A percentile compares a stretch with the other conserved stretches of the same genome.
Evolutionary conservation across 2,113 vertebrate genomes (phyloP).

Genomic region (Casuarius casuarius): DNA sequence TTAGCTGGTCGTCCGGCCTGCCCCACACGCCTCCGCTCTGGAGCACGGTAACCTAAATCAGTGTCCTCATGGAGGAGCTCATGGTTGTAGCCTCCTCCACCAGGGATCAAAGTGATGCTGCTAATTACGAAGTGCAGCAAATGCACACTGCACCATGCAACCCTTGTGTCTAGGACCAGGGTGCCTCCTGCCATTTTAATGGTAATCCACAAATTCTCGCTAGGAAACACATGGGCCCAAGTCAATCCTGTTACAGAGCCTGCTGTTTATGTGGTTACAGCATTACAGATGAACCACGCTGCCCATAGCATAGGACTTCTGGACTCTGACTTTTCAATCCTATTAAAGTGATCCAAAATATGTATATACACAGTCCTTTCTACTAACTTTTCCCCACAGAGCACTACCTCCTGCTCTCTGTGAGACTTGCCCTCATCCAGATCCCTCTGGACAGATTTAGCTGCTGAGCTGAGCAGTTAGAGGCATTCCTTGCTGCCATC

Average conservation of each 20-base stretch:
- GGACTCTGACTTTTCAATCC: neutral
- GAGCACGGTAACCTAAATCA: neutral
- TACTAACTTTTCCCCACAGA: neutral
- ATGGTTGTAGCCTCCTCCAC: neutral
- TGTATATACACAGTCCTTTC: neutral
- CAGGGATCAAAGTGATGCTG: neutral
- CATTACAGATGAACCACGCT: neutral
- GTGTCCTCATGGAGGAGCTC: neutral
- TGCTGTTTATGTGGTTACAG: no score
- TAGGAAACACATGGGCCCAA: no score
- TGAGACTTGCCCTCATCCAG: neutral
- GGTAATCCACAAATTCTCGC: no score
- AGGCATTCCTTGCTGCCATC: neutral
- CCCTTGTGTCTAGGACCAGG: neutral
- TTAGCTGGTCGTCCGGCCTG: neutral
- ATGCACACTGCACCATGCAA: neutral
- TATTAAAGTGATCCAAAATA: no score
- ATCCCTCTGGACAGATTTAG: neutral
- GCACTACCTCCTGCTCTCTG: neutral
- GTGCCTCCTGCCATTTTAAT: no score
- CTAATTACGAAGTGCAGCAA: neutral
- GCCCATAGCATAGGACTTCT: neutral
- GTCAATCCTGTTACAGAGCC: no score
- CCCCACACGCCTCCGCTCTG: neutral
- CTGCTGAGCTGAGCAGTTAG: neutral